phyloP scores from a whole-genome alignment of 2,888 invertebrate genomes.

The Acanthosoma haemorrhoidale region DNA sequence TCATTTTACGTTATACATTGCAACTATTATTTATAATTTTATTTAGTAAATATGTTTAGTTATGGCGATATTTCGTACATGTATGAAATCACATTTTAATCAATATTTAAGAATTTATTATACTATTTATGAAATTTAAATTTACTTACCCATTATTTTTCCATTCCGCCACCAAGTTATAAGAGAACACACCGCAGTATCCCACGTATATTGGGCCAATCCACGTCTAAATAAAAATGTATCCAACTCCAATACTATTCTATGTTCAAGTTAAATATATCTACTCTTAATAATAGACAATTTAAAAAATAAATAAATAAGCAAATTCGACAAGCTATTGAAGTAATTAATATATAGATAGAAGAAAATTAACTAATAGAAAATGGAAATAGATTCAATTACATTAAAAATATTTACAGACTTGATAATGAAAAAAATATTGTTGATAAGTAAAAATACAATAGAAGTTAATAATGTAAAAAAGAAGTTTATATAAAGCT shows the following conservation, averaged over 20 bases:
- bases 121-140: not conserved
- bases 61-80: too few species aligned
- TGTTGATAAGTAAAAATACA: too few species aligned
- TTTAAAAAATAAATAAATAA: not conserved
- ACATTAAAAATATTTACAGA: too few species aligned
- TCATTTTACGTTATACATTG: too few species aligned
- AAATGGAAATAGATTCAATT: too few species aligned
- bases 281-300: conserved; percentile 17
- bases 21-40: too few species aligned
- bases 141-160: conserved; percentile 33
- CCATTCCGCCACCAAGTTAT: conserved; percentile 38
- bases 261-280: conserved; percentile 24
- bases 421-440: too few species aligned
- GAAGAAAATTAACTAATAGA: too few species aligned
- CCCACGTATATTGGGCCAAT: conserved; percentile 35
- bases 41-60: too few species aligned
- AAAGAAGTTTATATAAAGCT: too few species aligned
- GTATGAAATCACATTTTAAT: too few species aligned
- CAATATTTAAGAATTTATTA: not conserved
- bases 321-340: not conserved
- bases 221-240: conserved; percentile 35
- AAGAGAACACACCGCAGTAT: conserved; percentile 36
- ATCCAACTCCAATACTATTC: conserved; percentile 26
- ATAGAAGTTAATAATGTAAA: too few species aligned
- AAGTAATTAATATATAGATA: not conserved